A percentile compares a stretch with the other conserved stretches of the same genome.
Evolutionary conservation across 2,797 vertebrate species (phyloP).

Genomic region (Sebastes alutus): DNA sequence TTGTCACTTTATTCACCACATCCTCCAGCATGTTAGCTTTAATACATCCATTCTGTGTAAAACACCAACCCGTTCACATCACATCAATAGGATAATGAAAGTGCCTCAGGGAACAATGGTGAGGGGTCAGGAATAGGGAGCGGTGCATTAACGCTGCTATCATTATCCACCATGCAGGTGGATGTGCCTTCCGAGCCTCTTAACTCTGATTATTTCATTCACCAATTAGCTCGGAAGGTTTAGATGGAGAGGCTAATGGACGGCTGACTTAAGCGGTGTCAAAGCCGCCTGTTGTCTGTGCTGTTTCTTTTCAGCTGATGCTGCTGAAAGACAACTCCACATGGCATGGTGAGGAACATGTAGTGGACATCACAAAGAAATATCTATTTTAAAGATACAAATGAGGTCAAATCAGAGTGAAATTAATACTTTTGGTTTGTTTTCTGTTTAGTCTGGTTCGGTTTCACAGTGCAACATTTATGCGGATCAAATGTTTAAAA

Average conservation of each 20-base stretch:
- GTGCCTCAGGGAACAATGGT: constrained; percentile 48
- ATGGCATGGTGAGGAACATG: constrained; percentile 4
- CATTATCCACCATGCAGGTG: constrained; percentile 67
- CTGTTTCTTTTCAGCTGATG: constrained; percentile 82
- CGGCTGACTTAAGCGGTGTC: constrained; percentile 76
- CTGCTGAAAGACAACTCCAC: constrained; percentile 76
- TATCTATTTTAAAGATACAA: background rate
- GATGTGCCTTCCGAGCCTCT: constrained; percentile 83
- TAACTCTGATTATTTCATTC: constrained; percentile 87
- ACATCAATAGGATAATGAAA: constrained; percentile 52
- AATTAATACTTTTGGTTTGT: background rate
- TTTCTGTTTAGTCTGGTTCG: background rate
- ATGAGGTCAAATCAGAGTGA: background rate
- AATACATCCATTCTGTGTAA: constrained; percentile 62
- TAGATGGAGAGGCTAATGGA: constrained; percentile 72
- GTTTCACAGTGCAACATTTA: too few relatives aligned
- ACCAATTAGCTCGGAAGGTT: constrained; percentile 89
- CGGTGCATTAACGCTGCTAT: constrained; percentile 57
- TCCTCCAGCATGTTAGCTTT: constrained; percentile 50
- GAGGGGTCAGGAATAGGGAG: constrained; percentile 48
- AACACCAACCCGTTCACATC: constrained; percentile 48
- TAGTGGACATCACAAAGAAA: background rate
- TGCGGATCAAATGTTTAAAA: too few relatives aligned
- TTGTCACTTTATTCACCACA: constrained; percentile 51
- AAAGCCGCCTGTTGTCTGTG: constrained; percentile 87